A percentile compares a stretch with the other conserved stretches of the same genome.
phyloP scores from a whole-genome alignment of 2,888 invertebrate genomes.

The Hypomecis punctinalis region DNA sequence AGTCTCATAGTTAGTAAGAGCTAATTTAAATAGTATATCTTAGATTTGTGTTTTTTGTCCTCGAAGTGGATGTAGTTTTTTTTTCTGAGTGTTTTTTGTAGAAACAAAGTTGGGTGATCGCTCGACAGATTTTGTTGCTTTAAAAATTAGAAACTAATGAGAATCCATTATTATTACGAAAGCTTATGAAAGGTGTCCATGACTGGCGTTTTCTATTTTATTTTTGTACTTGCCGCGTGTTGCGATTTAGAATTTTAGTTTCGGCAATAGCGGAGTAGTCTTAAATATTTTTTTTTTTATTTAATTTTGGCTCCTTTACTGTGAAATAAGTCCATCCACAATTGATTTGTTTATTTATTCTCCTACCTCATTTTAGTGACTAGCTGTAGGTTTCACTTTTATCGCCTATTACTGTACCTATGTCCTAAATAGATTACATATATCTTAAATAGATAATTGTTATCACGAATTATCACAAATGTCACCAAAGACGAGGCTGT shows the following conservation, averaged over 20 bases:
- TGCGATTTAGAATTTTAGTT: not conserved
- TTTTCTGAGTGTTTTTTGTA: conserved; percentile 28
- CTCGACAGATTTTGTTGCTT: conserved; percentile 19
- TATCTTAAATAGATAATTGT: conserved; percentile 36
- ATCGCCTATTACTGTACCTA: conserved; percentile 29
- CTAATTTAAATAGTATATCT: conserved; percentile 25
- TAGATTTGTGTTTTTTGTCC: conserved; percentile 33
- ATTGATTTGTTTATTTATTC: conserved; percentile 67
- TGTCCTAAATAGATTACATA: conserved; percentile 31
- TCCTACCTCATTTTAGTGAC: conserved; percentile 81
- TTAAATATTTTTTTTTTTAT: conserved; percentile 45
- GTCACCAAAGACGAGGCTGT: conserved; percentile 82
- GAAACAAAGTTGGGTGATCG: conserved; percentile 33
- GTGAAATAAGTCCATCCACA: conserved; percentile 64
- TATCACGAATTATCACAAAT: conserved; percentile 41
- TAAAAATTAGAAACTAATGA: not conserved
- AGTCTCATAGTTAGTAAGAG: conserved; percentile 58
- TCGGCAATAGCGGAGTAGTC: conserved; percentile 25
- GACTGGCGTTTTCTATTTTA: conserved; percentile 45
- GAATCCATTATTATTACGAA: not conserved
- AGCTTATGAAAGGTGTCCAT: conserved; percentile 29
- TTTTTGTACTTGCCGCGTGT: conserved; percentile 12
- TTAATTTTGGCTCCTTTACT: conserved; percentile 33
- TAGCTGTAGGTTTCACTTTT: conserved; percentile 58
- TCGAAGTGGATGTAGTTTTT: conserved; percentile 23